A percentile compares a stretch with the other conserved stretches of the same genome.
Conservation (phyloP, 2,797 vertebrate genomes). For the Limnodromus scolopaceus region DNA sequence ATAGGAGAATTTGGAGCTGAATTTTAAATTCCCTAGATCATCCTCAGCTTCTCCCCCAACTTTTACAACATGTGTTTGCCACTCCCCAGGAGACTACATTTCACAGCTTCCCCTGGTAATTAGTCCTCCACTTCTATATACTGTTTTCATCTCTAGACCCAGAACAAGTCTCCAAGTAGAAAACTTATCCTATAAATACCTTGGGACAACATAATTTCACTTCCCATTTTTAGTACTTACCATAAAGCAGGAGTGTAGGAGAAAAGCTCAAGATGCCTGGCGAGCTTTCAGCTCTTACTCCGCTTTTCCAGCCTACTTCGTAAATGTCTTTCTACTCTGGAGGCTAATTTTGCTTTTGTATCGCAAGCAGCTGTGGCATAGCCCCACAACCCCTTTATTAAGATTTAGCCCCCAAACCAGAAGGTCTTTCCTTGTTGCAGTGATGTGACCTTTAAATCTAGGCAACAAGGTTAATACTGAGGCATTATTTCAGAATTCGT, state of each 20-base stretch:
- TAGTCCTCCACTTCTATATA: not conserved
- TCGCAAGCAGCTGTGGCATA: not conserved
- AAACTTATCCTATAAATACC: not conserved
- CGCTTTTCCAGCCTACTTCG: not conserved
- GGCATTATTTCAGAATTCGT: conserved; percentile 5
- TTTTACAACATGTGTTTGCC: not conserved
- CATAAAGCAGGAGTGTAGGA: not conserved
- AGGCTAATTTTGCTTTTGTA: not conserved
- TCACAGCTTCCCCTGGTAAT: not conserved
- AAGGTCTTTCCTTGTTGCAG: not conserved
- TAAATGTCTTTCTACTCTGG: not conserved
- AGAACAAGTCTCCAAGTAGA: not conserved
- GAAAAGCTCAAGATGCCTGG: not conserved
- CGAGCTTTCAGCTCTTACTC: not conserved
- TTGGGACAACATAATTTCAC: not conserved
- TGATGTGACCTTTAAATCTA: conserved; percentile 47
- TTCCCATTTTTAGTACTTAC: not conserved
- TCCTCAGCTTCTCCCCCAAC: not conserved
- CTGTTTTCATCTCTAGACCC: not conserved
- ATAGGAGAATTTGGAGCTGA: not conserved
- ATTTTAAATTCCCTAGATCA: not conserved
- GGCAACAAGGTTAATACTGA: conserved; percentile 21
- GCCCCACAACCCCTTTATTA: not conserved
- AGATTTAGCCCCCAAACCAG: conserved; percentile 9
- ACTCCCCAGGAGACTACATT: not conserved